phyloP scores from a whole-genome alignment of 2,888 invertebrate species.

The Lasioglossum figueresi region DNA sequence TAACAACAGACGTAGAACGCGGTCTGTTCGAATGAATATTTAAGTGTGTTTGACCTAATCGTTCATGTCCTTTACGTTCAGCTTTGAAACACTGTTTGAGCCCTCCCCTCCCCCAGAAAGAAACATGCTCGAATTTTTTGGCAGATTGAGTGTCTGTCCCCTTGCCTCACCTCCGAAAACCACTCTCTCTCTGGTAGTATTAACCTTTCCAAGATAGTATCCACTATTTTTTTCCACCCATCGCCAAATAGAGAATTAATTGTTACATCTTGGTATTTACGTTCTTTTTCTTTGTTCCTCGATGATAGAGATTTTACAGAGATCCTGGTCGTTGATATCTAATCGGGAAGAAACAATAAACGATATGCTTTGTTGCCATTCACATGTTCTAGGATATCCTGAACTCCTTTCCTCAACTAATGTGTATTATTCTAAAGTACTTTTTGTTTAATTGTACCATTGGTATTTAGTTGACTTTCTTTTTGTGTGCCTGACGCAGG shows the following conservation, averaged over 20 bases:
- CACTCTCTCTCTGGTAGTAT: slow-evolving; percentile 17
- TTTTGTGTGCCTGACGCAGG: slow-evolving; percentile 12
- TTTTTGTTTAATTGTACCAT: slow-evolving; percentile 3
- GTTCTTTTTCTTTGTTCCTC: slow-evolving; percentile 25
- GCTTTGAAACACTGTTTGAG: slow-evolving; percentile 38
- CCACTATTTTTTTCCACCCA: slow-evolving; percentile 1
- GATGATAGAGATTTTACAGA: slow-evolving; percentile 34
- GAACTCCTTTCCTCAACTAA: slow-evolving; percentile 46
- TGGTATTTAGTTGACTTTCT: slow-evolving; percentile 22
- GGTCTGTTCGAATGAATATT: slow-evolving; percentile 35
- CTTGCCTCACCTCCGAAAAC: neutral
- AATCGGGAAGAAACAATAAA: slow-evolving; percentile 31
- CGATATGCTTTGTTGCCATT: slow-evolving; percentile 24
- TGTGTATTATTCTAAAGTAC: slow-evolving; percentile 32
- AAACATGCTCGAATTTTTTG: slow-evolving; percentile 31
- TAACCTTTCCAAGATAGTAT: slow-evolving; percentile 43
- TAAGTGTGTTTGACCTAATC: slow-evolving; percentile 60
- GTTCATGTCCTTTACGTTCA: slow-evolving; percentile 49
- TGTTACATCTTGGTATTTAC: slow-evolving; percentile 19
- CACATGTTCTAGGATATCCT: slow-evolving; percentile 33
- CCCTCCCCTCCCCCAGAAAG: neutral
- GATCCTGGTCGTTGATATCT: slow-evolving; percentile 38
- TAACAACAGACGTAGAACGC: slow-evolving; percentile 40
- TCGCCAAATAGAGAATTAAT: slow-evolving; percentile 20
- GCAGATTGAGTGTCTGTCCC: slow-evolving; percentile 33